phyloP scores from a whole-genome alignment of 2,797 vertebrate genomes.

The Echiichthys vipera region DNA sequence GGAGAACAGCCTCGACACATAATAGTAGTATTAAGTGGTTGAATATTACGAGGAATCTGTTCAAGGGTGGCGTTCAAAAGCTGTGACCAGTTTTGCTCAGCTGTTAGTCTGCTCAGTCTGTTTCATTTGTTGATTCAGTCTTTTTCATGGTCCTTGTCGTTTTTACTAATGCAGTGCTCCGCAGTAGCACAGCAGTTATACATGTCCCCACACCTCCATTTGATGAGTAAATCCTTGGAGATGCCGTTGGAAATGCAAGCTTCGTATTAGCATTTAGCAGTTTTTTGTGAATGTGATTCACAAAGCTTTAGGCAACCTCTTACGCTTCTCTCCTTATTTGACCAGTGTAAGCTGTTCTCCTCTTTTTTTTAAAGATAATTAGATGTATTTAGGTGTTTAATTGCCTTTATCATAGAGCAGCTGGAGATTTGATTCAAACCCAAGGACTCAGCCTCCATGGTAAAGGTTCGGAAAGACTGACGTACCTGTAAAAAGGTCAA shows the following conservation, averaged over 20 bases:
- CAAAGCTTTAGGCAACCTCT: background rate
- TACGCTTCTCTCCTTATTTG: background rate
- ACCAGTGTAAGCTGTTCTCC: background rate
- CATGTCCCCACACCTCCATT: background rate
- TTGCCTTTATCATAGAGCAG: too few species aligned
- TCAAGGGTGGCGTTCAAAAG: background rate
- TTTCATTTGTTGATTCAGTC: background rate
- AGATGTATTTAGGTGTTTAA: too few species aligned
- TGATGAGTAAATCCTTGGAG: background rate
- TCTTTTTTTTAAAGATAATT: too few species aligned
- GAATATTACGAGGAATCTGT: background rate
- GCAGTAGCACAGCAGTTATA: background rate
- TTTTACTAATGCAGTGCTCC: background rate
- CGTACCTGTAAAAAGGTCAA: background rate
- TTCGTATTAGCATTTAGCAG: too few species aligned
- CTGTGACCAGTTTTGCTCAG: background rate
- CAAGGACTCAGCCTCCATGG: too few species aligned
- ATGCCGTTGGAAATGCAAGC: background rate
- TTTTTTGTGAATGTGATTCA: background rate
- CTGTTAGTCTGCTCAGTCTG: too few species aligned
- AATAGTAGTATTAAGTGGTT: background rate
- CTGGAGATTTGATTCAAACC: too few species aligned
- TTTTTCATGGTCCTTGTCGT: background rate
- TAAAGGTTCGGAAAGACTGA: too few species aligned
- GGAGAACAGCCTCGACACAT: background rate